These are phyloP conservation scores for Eira barbara DNA, from an alignment of 2,113 vertebrate genomes.

Conservation along the genomic window DNA sequence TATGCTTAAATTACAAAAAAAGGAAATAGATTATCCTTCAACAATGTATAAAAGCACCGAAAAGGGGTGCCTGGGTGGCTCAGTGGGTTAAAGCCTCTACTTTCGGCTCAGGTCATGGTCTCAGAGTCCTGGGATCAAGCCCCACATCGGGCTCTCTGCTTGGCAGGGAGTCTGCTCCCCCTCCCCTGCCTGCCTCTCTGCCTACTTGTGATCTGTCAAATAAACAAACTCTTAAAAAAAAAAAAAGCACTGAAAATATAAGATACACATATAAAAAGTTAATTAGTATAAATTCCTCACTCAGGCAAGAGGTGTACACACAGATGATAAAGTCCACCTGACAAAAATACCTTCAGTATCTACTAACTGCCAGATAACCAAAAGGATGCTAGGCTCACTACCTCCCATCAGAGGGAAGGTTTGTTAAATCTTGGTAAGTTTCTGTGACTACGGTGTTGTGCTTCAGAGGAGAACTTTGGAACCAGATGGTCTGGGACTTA, in stretches of 20 bases:
- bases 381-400: neutral
- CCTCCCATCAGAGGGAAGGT: neutral
- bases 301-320: neutral
- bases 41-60: neutral
- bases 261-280: neutral
- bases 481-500: neutral
- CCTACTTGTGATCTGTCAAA: too few species aligned
- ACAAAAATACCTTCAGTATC: neutral
- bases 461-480: neutral
- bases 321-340: neutral
- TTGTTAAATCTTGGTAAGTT: neutral
- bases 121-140: too few species aligned
- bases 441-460: neutral
- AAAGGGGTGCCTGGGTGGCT: neutral
- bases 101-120: too few species aligned
- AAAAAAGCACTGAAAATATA: neutral
- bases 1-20: neutral
- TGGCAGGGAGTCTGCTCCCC: too few species aligned
- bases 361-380: neutral
- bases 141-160: too few species aligned
- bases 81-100: too few species aligned
- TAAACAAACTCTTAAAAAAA: too few species aligned
- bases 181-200: too few species aligned
- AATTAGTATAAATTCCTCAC: neutral
- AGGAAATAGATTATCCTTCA: neutral